Percentiles rank a stretch among this genome's conserved stretches.
Evolutionary conservation across 2,888 invertebrate species (phyloP).

Genomic region (Alcis repandata): DNA sequence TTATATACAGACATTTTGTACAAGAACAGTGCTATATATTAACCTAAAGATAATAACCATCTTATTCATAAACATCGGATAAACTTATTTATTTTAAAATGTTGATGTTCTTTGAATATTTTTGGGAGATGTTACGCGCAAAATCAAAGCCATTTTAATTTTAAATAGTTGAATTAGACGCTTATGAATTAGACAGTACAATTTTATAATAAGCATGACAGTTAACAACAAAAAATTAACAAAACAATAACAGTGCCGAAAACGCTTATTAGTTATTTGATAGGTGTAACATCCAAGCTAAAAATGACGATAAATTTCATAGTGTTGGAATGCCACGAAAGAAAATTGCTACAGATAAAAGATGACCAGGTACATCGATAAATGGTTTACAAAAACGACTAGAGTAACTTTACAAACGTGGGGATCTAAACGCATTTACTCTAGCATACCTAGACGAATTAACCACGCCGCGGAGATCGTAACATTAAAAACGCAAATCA

Average conservation of each 20-base stretch:
- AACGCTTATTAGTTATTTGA: slow-evolving; percentile 23
- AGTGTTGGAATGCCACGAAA: slow-evolving; percentile 23
- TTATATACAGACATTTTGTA: slow-evolving; percentile 73
- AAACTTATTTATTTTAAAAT: not conserved
- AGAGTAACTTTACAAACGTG: slow-evolving; percentile 44
- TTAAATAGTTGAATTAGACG: not conserved
- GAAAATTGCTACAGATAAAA: slow-evolving; percentile 35
- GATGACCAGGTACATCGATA: slow-evolving; percentile 49
- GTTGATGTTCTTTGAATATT: not conserved
- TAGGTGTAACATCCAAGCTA: slow-evolving; percentile 35
- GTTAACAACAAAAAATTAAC: slow-evolving; percentile 18
- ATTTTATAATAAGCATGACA: slow-evolving; percentile 14
- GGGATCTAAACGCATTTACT: slow-evolving; percentile 27
- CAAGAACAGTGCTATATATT: slow-evolving; percentile 51
- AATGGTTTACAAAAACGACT: slow-evolving; percentile 46
- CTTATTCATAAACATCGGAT: not conserved
- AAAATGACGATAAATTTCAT: slow-evolving; percentile 26
- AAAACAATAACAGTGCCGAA: slow-evolving; percentile 13
- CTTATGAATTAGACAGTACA: not conserved
- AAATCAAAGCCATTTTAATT: not conserved
- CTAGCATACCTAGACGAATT: not conserved
- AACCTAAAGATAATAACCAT: slow-evolving; percentile 14
- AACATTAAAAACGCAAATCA: too few relatives aligned
- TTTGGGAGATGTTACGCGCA: not conserved
- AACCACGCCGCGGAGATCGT: too few relatives aligned